Evolutionary conservation across 2,113 vertebrate genomes (phyloP).

Genomic region (Lutjanus erythropterus): DNA sequence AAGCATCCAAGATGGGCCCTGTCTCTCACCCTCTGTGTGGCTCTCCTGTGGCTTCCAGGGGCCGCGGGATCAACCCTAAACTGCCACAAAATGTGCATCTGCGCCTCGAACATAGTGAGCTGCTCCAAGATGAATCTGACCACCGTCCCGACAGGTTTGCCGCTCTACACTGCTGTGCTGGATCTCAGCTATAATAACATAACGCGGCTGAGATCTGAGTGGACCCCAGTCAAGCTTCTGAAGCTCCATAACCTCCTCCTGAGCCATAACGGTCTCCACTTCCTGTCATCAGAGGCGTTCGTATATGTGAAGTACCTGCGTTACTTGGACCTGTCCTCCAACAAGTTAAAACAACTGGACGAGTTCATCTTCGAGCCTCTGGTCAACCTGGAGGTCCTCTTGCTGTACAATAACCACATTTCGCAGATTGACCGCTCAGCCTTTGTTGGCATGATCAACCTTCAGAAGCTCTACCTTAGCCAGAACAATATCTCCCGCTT

Average conservation of each 20-base stretch:
- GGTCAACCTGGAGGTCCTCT: slow-evolving; percentile 90
- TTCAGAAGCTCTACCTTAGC: slow-evolving; percentile 96
- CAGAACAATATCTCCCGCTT: slow-evolving; percentile 94
- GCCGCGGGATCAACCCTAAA: slow-evolving; percentile 75
- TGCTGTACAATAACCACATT: slow-evolving; percentile 96
- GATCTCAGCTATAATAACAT: slow-evolving; percentile 96
- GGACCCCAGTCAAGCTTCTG: slow-evolving; percentile 86
- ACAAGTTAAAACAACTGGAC: slow-evolving; percentile 87
- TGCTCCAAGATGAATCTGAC: slow-evolving; percentile 93
- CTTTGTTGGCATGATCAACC: slow-evolving; percentile 86
- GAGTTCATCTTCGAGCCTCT: slow-evolving; percentile 93
- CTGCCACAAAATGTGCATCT: slow-evolving; percentile 92
- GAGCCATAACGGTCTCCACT: slow-evolving; percentile 91
- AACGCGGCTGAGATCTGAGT: slow-evolving; percentile 87
- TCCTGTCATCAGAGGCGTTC: slow-evolving; percentile 95
- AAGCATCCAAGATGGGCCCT: slow-evolving; percentile 60
- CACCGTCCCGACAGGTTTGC: slow-evolving; percentile 85
- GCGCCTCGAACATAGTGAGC: slow-evolving; percentile 97
- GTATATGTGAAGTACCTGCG: slow-evolving; percentile 88
- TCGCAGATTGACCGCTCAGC: slow-evolving; percentile 90
- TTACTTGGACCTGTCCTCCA: slow-evolving; percentile 95
- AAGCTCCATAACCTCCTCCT: slow-evolving; percentile 93
- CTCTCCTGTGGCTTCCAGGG: slow-evolving; percentile 66
- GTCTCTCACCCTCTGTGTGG: slow-evolving; percentile 68
- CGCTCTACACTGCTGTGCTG: slow-evolving; percentile 89